Evolutionary conservation across 2,888 invertebrate genomes (phyloP).

Genomic region (Conops quadrifasciatus): DNA sequence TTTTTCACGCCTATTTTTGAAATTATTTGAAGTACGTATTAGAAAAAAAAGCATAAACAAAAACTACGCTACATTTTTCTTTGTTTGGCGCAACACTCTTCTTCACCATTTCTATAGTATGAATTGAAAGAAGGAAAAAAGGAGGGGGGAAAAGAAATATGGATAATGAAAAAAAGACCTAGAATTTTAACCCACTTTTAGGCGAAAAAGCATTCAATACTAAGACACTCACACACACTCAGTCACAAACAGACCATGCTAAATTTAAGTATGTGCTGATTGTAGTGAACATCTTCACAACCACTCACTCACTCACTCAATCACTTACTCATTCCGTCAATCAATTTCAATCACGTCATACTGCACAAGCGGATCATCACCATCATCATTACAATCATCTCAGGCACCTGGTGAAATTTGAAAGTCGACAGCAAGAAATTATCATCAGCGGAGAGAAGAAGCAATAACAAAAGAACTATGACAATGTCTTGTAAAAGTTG

Average conservation of each 20-base stretch:
- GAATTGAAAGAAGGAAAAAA: background rate
- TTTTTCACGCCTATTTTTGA: no score
- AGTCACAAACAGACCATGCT: background rate
- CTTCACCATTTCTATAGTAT: background rate
- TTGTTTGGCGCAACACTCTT: background rate
- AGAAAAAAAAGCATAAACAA: background rate
- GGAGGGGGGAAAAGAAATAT: background rate
- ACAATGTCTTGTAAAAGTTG: background rate
- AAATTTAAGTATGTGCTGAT: background rate
- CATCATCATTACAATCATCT: no score
- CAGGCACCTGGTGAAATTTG: background rate
- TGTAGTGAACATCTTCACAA: background rate
- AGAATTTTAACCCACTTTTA: constrained; percentile 11
- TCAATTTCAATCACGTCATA: background rate
- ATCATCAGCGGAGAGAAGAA: background rate
- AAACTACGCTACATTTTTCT: background rate
- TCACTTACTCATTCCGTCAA: background rate
- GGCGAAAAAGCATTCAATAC: constrained; percentile 1
- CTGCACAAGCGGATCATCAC: background rate
- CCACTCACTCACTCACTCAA: background rate
- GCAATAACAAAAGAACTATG: constrained; percentile 1
- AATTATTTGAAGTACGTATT: background rate
- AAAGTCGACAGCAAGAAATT: background rate
- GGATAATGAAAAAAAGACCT: background rate
- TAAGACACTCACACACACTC: background rate